Percentiles rank a stretch among this genome's conserved stretches.
Conservation (phyloP, 2,797 vertebrate genomes). For the Oreortyx pictus region DNA sequence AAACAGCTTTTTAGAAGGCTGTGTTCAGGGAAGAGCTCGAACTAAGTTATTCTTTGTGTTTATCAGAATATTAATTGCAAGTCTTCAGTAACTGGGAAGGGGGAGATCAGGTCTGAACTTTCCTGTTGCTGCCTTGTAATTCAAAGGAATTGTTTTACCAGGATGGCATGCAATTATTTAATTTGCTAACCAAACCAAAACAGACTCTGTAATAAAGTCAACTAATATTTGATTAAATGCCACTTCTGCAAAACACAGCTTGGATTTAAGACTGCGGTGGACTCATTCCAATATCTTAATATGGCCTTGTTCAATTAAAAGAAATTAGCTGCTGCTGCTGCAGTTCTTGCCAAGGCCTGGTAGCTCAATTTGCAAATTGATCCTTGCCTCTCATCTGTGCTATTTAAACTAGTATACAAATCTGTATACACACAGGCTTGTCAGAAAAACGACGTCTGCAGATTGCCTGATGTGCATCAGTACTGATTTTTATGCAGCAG, state of each 20-base stretch:
- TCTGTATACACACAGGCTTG: conserved; percentile 20
- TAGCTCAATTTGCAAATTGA: conserved; percentile 70
- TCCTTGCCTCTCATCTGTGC: conserved; percentile 40
- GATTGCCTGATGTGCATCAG: not conserved
- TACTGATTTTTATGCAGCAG: not conserved
- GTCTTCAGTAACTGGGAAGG: not conserved
- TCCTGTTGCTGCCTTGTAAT: conserved; percentile 14
- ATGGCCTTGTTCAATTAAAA: conserved; percentile 69
- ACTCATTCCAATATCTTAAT: conserved; percentile 67
- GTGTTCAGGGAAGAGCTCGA: not conserved
- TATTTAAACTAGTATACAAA: conserved; percentile 44
- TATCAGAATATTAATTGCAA: not conserved
- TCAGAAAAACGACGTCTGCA: conserved; percentile 23
- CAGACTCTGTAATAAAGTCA: conserved; percentile 66
- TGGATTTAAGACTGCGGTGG: conserved; percentile 60
- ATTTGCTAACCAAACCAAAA: conserved; percentile 68
- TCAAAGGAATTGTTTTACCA: conserved; percentile 40
- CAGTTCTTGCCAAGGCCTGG: conserved; percentile 58
- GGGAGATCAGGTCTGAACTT: conserved; percentile 25
- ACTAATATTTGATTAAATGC: conserved; percentile 74
- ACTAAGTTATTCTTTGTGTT: not conserved
- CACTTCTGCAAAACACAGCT: conserved; percentile 67
- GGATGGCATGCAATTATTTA: conserved; percentile 54
- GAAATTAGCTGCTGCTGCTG: conserved; percentile 67
- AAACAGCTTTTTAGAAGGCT: not conserved